These are phyloP conservation scores for Drosophila sulfurigaster DNA, from an alignment of 1,140 invertebrate genomes.

Conservation along the genomic window DNA sequence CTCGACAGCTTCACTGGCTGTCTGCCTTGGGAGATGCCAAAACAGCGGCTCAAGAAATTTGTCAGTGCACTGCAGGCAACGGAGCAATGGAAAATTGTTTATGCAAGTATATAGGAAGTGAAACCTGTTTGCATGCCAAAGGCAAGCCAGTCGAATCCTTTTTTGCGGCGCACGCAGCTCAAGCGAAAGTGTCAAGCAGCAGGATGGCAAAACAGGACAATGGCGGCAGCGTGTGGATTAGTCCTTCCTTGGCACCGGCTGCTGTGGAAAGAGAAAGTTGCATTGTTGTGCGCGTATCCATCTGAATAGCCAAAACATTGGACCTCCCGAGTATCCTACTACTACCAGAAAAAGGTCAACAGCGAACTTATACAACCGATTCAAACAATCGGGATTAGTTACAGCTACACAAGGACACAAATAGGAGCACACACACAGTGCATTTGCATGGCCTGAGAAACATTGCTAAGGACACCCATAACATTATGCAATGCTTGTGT, in stretches of 20 bases:
- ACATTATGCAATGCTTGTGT: slow-evolving; percentile 64
- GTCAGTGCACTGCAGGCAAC: slow-evolving; percentile 41
- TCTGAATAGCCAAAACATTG: slow-evolving; percentile 72
- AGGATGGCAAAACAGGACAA: slow-evolving; percentile 52
- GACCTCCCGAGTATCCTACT: slow-evolving; percentile 2
- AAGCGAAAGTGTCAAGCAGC: slow-evolving; percentile 50
- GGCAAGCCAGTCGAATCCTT: slow-evolving; percentile 21
- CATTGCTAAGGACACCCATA: slow-evolving; percentile 33
- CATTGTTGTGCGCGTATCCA: slow-evolving; percentile 33
- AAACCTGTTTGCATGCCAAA: slow-evolving; percentile 48
- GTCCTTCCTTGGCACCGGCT: slow-evolving; percentile 29
- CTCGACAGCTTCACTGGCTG: slow-evolving; percentile 17
- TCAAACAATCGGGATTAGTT: slow-evolving; percentile 39
- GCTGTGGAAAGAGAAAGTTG: slow-evolving; percentile 72
- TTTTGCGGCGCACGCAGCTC: slow-evolving; percentile 31
- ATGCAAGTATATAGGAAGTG: background rate
- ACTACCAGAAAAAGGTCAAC: slow-evolving; percentile 30
- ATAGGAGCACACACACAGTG: slow-evolving; percentile 25
- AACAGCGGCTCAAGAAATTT: slow-evolving; percentile 52
- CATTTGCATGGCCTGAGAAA: slow-evolving; percentile 26
- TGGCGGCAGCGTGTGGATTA: slow-evolving; percentile 44
- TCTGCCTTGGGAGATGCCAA: slow-evolving; percentile 25
- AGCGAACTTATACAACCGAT: slow-evolving; percentile 62
- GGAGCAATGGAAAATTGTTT: slow-evolving; percentile 6
- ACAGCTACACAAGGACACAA: slow-evolving; percentile 68